phyloP scores from a whole-genome alignment of 1,140 invertebrate species.

The Nautilus pompilius region DNA sequence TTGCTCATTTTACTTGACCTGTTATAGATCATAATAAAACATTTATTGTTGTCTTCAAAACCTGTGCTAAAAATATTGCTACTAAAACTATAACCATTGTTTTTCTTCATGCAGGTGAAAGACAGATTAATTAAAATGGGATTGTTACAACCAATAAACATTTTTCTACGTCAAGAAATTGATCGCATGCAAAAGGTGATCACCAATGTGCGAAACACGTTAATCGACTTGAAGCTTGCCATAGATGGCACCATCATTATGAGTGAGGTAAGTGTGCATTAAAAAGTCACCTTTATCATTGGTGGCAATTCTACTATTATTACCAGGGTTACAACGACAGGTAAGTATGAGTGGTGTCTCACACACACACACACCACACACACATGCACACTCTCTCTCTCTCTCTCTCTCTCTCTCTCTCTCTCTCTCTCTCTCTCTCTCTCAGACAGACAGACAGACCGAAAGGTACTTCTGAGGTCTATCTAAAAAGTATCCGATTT shows the following conservation, averaged over 20 bases:
- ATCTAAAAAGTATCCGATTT: too few species aligned
- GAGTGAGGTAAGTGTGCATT: slow-evolving; percentile 76
- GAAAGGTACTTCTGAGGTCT: too few species aligned
- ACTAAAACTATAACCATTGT: background rate
- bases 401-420: too few species aligned
- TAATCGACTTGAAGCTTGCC: slow-evolving; percentile 85
- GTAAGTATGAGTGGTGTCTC: too few species aligned
- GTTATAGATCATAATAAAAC: background rate
- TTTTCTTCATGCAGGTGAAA: slow-evolving; percentile 29
- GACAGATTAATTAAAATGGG: slow-evolving; percentile 72
- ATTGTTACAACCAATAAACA: slow-evolving; percentile 46
- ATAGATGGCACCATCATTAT: slow-evolving; percentile 97
- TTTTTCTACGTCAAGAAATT: slow-evolving; percentile 51
- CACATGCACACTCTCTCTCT: too few species aligned
- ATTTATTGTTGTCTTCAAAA: background rate
- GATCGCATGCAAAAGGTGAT: slow-evolving; percentile 52
- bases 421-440: too few species aligned
- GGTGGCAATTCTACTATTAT: background rate
- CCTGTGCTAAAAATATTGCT: slow-evolving; percentile 29
- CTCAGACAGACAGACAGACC: too few species aligned
- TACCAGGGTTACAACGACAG: too few species aligned
- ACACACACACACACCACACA: too few species aligned
- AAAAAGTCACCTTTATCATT: background rate
- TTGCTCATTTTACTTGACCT: too few species aligned
- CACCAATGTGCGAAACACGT: slow-evolving; percentile 59